Percentiles rank a stretch among this genome's conserved stretches.
These are phyloP conservation scores for Ciconia stormi DNA, from an alignment of 2,113 vertebrate species.

Conservation along the genomic window DNA sequence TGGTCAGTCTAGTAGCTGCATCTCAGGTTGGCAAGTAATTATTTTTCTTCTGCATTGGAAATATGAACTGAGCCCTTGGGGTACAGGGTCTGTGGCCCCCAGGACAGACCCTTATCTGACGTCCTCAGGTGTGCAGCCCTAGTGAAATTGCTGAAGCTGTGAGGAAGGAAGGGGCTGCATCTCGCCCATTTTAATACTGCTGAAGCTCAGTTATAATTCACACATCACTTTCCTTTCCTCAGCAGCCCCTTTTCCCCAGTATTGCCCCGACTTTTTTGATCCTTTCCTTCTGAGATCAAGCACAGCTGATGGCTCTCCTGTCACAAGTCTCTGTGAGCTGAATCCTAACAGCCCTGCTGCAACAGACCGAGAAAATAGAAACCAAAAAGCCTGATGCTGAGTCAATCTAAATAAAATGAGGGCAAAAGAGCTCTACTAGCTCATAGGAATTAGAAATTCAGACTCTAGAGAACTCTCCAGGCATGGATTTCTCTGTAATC, in stretches of 20 bases:
- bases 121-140: background rate
- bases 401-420: background rate
- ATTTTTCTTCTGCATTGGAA: background rate
- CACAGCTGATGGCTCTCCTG: background rate
- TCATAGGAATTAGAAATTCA: background rate
- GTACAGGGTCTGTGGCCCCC: background rate
- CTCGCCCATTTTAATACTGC: background rate
- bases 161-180: background rate
- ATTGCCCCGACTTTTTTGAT: background rate
- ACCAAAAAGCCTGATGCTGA: background rate
- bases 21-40: background rate
- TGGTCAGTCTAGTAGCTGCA: background rate
- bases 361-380: background rate
- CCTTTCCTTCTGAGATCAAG: background rate
- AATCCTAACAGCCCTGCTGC: background rate
- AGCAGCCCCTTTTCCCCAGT: background rate
- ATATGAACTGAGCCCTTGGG: background rate
- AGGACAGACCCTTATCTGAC: background rate
- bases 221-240: background rate
- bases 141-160: background rate
- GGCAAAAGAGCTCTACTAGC: background rate
- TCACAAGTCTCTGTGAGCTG: background rate
- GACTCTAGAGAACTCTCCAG: background rate
- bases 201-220: background rate
- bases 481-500: background rate